Conservation (phyloP, 2,797 vertebrate species). For the Manis javanica region DNA sequence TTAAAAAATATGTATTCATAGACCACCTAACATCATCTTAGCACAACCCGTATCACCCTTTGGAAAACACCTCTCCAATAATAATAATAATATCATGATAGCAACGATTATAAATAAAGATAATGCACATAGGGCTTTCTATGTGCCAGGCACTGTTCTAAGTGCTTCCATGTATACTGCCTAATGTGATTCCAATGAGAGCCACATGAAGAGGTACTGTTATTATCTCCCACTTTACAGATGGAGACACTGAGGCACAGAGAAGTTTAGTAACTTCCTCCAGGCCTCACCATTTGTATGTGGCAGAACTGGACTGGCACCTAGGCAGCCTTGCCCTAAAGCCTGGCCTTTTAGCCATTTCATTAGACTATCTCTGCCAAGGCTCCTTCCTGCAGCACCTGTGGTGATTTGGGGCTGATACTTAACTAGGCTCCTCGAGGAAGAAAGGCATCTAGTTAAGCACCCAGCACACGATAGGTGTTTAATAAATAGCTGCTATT, state of each 20-base stretch:
- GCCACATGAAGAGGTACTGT: too few relatives aligned
- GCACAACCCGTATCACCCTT: neutral
- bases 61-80: neutral
- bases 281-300: neutral
- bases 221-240: neutral
- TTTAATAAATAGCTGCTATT: neutral
- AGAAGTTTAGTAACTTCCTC: neutral
- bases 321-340: neutral
- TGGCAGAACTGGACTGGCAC: neutral
- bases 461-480: neutral
- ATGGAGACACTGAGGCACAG: neutral
- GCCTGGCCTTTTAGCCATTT: neutral
- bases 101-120: neutral
- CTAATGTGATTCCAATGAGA: neutral
- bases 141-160: neutral
- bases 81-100: neutral
- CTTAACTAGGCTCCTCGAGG: neutral
- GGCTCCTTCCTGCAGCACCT: neutral
- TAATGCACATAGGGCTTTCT: neutral
- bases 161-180: neutral
- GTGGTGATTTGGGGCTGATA: neutral
- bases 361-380: fast-evolving
- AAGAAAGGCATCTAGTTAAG: neutral
- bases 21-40: neutral
- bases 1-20: neutral